These are phyloP conservation scores for Neuroscelio doddi DNA, from an alignment of 2,888 invertebrate species.

Conservation along the genomic window DNA sequence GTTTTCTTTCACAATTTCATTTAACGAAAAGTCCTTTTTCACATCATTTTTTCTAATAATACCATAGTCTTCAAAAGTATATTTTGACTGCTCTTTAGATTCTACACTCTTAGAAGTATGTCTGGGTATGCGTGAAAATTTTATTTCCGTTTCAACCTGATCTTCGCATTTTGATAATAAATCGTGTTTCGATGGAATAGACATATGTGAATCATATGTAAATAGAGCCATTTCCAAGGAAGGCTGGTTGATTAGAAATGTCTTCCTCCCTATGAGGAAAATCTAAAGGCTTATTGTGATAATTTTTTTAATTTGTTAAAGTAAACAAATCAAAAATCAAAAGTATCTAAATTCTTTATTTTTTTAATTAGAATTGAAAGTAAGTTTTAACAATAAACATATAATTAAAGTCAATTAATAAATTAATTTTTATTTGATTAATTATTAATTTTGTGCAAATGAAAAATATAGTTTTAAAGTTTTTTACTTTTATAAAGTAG, in stretches of 20 bases:
- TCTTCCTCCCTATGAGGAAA: conserved; percentile 8
- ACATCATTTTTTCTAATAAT: not conserved
- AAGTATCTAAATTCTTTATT: too few species aligned
- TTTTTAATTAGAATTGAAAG: too few species aligned
- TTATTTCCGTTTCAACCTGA: conserved; percentile 26
- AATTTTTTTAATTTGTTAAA: too few species aligned
- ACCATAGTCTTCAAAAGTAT: not conserved
- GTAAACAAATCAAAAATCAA: too few species aligned
- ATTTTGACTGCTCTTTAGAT: conserved; percentile 8
- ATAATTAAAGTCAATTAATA: too few species aligned
- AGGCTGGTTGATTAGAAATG: conserved; percentile 46
- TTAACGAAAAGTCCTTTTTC: conserved; percentile 6
- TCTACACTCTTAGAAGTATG: conserved; percentile 7
- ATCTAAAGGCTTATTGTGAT: too few species aligned
- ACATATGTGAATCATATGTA: conserved; percentile 14
- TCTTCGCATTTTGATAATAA: conserved; percentile 20
- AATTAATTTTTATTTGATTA: too few species aligned
- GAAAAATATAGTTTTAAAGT: too few species aligned
- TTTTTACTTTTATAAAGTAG: too few species aligned
- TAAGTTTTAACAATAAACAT: too few species aligned
- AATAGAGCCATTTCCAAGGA: conserved; percentile 51
- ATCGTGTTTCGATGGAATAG: conserved; percentile 12
- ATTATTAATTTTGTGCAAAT: too few species aligned
- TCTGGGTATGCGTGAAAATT: conserved; percentile 13
- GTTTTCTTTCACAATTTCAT: conserved; percentile 6